A percentile compares a stretch with the other conserved stretches of the same genome.
Conservation (phyloP, 2,888 invertebrate species). For the Salpingus planirostris region DNA sequence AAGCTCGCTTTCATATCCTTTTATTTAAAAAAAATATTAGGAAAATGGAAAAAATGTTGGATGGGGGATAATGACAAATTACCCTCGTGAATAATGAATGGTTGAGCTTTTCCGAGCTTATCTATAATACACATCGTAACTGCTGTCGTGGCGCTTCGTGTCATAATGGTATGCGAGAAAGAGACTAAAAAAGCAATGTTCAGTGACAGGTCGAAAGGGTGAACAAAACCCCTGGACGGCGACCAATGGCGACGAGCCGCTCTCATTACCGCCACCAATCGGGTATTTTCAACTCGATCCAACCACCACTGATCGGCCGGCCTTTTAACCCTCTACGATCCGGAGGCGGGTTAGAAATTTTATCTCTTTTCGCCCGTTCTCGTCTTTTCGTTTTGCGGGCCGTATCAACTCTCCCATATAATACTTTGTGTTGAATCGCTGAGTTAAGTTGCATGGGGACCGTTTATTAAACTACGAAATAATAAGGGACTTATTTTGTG, state of each 20-base stretch:
- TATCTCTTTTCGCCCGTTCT: no score
- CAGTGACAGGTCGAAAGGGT: constrained; percentile 34
- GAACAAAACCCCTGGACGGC: constrained; percentile 25
- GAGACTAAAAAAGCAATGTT: constrained; percentile 20
- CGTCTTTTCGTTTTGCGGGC: no score
- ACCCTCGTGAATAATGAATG: constrained; percentile 14
- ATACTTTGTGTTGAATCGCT: no score
- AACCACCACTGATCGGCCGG: constrained; percentile 30
- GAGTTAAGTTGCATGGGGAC: no score
- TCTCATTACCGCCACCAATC: constrained; percentile 20
- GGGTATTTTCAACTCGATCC: constrained; percentile 16
- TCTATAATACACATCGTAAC: constrained; percentile 16
- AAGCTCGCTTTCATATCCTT: no score
- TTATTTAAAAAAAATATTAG: no score
- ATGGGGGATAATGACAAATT: constrained; percentile 18
- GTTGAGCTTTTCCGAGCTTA: constrained; percentile 13
- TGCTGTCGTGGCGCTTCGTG: constrained; percentile 8
- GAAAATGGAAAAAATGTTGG: no score
- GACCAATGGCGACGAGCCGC: constrained; percentile 15
- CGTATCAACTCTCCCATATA: no score
- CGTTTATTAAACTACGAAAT: no score
- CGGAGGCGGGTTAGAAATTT: constrained; percentile 26
- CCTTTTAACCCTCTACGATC: constrained; percentile 30
- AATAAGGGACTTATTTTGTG: no score
- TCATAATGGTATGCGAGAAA: constrained; percentile 1